Evolutionary conservation across 2,113 vertebrate species (phyloP), one percentile per base, ranked within the genome.

Genomic region (Dinomys branickii): DNA sequence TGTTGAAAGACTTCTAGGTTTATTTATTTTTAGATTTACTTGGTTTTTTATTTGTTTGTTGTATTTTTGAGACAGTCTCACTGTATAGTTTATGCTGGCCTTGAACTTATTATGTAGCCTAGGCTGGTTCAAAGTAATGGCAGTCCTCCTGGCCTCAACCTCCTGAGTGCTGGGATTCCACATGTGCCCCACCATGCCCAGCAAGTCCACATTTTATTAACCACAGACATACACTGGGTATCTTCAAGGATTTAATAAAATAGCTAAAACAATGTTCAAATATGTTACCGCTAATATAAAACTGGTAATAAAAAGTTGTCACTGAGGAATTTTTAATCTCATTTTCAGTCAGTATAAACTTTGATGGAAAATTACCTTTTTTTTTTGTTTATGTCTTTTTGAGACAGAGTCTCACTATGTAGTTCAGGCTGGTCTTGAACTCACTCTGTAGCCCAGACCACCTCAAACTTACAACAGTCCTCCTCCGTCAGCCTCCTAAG

Each of bases 171-270:
- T 69, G 35, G 65, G 16, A n/a, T 69, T 69, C 33, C 6, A 67
- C 14, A 16, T 8, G 16, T 69, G 65, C 14, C 14, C 16, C 17
- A 3, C 33, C 12, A 33, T 1, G 3, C 17, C 67, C 14, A 35
- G 67, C 67, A 83, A 90, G 33, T 28, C 16, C 85, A 35, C 17
- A 91, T 77, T 77, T 71, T 91, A 71, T 85, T 97, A 95, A 92
- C 33, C 24, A 94, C 35, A 85, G 22, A 90, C 47, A 54, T 67
- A 8, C 85, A 78, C 75, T 56, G 10, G 73, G 10, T 17, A n/a
- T 95, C 50, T 81, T 94, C 22, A 58, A 0, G 78, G 85, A 91
- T 41, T 56, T 91, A 88, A 73, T 26, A 92, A 44, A 38, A 0
- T 92, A 93, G 56, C 90, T 92, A 90, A 97, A 85, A 41, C 38